Base-by-base conservation (phyloP, 1,140 invertebrate genomes). In the Antheraea pernyi region DNA sequence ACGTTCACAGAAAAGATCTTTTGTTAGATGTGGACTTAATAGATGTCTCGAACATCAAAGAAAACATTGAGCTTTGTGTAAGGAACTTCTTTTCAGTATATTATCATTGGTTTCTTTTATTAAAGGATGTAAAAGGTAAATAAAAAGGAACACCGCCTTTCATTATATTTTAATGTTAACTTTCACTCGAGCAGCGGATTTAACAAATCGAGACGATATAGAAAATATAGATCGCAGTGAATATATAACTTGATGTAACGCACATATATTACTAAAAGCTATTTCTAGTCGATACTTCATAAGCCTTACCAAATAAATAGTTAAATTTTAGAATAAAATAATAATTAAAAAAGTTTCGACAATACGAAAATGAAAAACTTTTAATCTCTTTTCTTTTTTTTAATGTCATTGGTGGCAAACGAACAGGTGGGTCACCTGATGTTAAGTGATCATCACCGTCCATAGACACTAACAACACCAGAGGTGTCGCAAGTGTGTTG, bases 1-100 rank as follows among this genome's bases (percentile, higher is more conserved):
- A 80, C 73, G 72, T 68, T 76, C 11, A 70, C 74, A 76, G 72
- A 74, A 70, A 64, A 73, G 61, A 69, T 74, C 78, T 78, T 76
- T 79, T 82, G 73, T 79, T 75, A 70, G 73, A 67, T 71, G 67
- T 72, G 61, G 73, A 70, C 66, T 74, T 75, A 78, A 82, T 77
- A 77, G 73, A 77, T 70, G 72, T 77, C 63, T 69, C 58, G 39
- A 69, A 68, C 71, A 76, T 82, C 78, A 84, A 82, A 82, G 78
- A 59, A 67, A 68, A 72, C 65, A 75, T 74, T 70, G 61, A 65
- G 70, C 70, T 73, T 74, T 77, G 68, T 78, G 64, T 68, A 71
- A 71, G 72, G 67, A 74, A 75, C 42, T 67, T 67, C 58, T 74
- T 42, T 66, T 72, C 65, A 42, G 60, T 64, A 67, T 75, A 78